phyloP scores from a whole-genome alignment of 2,113 vertebrate species.

The Xenopus tropicalis region DNA sequence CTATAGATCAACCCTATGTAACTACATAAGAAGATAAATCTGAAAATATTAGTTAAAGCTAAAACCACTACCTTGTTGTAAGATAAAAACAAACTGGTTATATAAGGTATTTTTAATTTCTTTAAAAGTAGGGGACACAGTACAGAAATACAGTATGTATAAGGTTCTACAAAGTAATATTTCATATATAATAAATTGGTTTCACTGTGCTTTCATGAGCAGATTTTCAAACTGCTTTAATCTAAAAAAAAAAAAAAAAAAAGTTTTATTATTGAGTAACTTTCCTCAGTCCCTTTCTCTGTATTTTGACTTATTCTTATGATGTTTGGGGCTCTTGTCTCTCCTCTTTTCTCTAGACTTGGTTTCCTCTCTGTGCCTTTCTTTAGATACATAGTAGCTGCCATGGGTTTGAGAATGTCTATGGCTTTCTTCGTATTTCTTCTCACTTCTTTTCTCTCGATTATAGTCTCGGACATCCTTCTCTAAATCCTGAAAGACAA shows the following conservation, averaged over 20 bases:
- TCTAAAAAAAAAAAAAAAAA: neutral
- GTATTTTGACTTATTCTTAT: conserved; percentile 10
- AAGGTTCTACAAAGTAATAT: no score
- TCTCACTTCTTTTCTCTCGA: conserved; percentile 19
- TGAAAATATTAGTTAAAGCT: no score
- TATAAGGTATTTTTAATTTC: no score
- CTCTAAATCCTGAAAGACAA: neutral
- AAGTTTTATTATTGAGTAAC: neutral
- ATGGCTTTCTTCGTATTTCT: conserved; percentile 12
- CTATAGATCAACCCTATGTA: no score
- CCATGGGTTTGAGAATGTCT: conserved; percentile 9
- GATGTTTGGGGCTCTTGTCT: conserved; percentile 23
- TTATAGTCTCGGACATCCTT: conserved; percentile 26
- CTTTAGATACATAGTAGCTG: conserved; percentile 16
- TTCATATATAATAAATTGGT: no score
- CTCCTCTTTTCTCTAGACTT: neutral
- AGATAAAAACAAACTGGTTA: no score
- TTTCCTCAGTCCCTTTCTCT: conserved; percentile 3
- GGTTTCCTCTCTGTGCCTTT: conserved; percentile 9
- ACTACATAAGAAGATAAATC: no score
- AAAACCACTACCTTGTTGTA: no score
- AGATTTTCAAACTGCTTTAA: no score
- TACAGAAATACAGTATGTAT: no score
- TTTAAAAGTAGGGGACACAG: no score
- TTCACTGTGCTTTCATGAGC: no score